Evolutionary conservation across 2,113 vertebrate genomes (phyloP).

Genomic region (Eretmochelys imbricata): DNA sequence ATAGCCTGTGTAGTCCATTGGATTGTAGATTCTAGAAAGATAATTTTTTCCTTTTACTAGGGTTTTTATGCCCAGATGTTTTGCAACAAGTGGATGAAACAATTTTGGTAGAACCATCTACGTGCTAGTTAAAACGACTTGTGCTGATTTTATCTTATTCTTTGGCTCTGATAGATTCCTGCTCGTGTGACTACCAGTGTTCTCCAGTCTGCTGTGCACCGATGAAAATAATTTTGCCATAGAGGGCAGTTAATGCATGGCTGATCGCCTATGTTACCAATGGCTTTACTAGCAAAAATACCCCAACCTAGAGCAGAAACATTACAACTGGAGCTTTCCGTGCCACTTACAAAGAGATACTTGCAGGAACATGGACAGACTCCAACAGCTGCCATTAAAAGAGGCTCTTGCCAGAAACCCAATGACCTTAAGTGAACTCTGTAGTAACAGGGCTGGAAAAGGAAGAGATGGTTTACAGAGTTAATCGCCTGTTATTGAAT

Average conservation of each 20-base stretch:
- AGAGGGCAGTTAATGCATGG: slow-evolving; percentile 89
- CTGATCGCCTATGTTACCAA: slow-evolving; percentile 83
- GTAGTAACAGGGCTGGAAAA: slow-evolving; percentile 73
- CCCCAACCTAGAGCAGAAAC: slow-evolving; percentile 77
- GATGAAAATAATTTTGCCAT: slow-evolving; percentile 83
- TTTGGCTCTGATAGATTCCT: slow-evolving; percentile 90
- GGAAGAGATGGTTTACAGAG: slow-evolving; percentile 74
- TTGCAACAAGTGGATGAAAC: not conserved
- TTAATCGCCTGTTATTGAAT: slow-evolving; percentile 71
- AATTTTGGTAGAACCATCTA: not conserved
- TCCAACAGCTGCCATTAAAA: slow-evolving; percentile 77
- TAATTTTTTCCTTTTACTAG: not conserved
- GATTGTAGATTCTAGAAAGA: not conserved
- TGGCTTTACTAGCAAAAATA: slow-evolving; percentile 84
- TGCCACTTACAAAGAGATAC: slow-evolving; percentile 75
- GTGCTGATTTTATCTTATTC: slow-evolving; percentile 75
- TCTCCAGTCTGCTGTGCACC: slow-evolving; percentile 90
- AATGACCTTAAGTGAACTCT: slow-evolving; percentile 72
- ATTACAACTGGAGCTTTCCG: slow-evolving; percentile 77
- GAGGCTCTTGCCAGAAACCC: slow-evolving; percentile 75
- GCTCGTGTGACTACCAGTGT: slow-evolving; percentile 91
- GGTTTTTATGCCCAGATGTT: not conserved
- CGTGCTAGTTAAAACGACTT: not conserved
- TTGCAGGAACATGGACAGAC: slow-evolving; percentile 75
- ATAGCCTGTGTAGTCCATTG: not conserved